phyloP scores from a whole-genome alignment of 2,113 vertebrate genomes.

The Phylloscopus trochilus region DNA sequence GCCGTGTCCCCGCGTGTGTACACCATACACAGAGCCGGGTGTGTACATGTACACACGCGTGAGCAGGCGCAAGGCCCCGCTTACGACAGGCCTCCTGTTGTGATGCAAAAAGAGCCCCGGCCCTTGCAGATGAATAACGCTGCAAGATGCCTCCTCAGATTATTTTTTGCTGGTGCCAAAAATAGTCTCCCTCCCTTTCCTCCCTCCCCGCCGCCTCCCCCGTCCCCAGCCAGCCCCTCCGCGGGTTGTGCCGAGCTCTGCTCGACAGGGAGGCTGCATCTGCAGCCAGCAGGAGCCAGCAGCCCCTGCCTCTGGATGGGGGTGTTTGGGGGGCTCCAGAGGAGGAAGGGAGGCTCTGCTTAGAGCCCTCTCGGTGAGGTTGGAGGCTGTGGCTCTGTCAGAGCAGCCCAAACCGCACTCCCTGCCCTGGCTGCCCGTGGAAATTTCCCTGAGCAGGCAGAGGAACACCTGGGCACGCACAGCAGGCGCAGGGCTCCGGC shows the following conservation, averaged over 20 bases:
- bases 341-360: not conserved
- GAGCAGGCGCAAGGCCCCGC: not conserved
- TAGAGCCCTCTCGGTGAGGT: fast-evolving
- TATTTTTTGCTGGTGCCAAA: constrained; percentile 78
- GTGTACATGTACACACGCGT: not conserved
- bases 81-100: not conserved
- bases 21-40: not conserved
- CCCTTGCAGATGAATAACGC: constrained; percentile 73
- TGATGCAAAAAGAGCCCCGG: constrained; percentile 59
- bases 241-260: not conserved
- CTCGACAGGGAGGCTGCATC: not conserved
- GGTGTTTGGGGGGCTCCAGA: not conserved
- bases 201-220: not conserved
- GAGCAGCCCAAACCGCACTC: not conserved
- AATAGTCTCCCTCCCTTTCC: constrained; percentile 54
- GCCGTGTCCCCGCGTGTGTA: not conserved
- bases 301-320: not conserved
- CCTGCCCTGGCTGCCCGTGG: not conserved
- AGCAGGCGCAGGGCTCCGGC: not conserved
- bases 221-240: constrained; percentile 4
- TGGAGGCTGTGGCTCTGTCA: not conserved
- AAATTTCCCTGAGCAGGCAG: constrained; percentile 33
- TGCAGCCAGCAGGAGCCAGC: not conserved
- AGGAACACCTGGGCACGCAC: not conserved
- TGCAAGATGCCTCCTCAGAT: constrained; percentile 64